Percentiles rank a stretch among this genome's conserved stretches.
Evolutionary conservation across 92 coral and sea anemone genomes (phyloP).

Genomic region (Phenganax marumi): DNA sequence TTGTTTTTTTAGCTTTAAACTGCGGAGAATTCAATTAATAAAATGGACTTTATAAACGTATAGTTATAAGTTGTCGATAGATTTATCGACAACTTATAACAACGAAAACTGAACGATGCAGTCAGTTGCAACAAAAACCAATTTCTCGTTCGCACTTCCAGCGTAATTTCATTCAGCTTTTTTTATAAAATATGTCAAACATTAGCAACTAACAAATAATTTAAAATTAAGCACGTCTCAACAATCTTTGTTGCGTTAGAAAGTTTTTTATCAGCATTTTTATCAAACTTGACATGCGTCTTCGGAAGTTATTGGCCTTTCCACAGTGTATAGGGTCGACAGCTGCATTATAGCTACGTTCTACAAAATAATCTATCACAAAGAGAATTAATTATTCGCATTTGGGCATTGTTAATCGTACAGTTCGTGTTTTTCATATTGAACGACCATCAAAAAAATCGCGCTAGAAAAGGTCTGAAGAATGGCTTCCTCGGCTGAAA

Average conservation of each 20-base stretch:
- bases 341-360: background rate
- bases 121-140: too few relatives aligned
- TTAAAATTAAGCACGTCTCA: too few relatives aligned
- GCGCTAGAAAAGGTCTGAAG: background rate
- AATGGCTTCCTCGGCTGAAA: slow-evolving; percentile 14
- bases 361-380: slow-evolving; percentile 2
- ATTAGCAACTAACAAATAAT: too few relatives aligned
- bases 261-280: background rate
- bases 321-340: slow-evolving; percentile 4
- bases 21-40: too few relatives aligned
- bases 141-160: too few relatives aligned
- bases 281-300: background rate
- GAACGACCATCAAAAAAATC: background rate
- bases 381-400: slow-evolving; percentile 15
- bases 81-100: too few relatives aligned
- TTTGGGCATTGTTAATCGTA: background rate
- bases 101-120: too few relatives aligned
- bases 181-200: too few relatives aligned
- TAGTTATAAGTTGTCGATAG: too few relatives aligned
- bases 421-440: background rate
- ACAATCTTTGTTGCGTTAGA: background rate
- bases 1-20: too few relatives aligned
- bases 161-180: too few relatives aligned
- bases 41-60: too few relatives aligned
- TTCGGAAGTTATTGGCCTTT: background rate